phyloP scores from a whole-genome alignment of 2,113 vertebrate genomes.

The Neotoma lepida region DNA sequence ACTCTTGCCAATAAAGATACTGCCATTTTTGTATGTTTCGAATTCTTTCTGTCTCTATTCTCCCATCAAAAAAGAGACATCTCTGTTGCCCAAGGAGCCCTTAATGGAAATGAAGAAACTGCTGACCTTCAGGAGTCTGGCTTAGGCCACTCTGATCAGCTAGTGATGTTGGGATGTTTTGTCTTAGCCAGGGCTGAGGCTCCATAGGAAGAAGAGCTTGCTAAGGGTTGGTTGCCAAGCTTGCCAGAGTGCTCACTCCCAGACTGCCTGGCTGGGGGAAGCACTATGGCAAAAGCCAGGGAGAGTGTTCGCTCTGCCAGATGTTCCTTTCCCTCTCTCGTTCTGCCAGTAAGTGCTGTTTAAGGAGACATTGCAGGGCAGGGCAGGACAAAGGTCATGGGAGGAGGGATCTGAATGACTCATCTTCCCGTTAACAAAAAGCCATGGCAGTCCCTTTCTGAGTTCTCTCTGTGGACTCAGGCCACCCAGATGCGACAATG shows the following conservation, averaged over 20 bases:
- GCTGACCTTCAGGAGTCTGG: neutral
- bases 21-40: neutral
- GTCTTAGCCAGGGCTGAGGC: neutral
- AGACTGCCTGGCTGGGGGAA: neutral
- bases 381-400: neutral
- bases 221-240: neutral
- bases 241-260: neutral
- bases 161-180: neutral
- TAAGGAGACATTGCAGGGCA: neutral
- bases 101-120: neutral
- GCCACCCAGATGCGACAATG: neutral
- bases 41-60: neutral
- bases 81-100: neutral
- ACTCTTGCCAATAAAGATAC: neutral
- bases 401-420: neutral
- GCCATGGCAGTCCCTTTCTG: neutral
- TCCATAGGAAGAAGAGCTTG: neutral
- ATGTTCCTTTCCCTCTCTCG: neutral
- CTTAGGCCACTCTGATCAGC: neutral
- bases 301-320: neutral
- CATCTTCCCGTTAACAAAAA: conserved; percentile 24
- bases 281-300: neutral
- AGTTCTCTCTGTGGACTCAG: neutral
- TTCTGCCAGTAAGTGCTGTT: neutral
- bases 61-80: neutral